Evolutionary conservation across 2,888 invertebrate species (phyloP).

Genomic region (Scrobipalpa costella): DNA sequence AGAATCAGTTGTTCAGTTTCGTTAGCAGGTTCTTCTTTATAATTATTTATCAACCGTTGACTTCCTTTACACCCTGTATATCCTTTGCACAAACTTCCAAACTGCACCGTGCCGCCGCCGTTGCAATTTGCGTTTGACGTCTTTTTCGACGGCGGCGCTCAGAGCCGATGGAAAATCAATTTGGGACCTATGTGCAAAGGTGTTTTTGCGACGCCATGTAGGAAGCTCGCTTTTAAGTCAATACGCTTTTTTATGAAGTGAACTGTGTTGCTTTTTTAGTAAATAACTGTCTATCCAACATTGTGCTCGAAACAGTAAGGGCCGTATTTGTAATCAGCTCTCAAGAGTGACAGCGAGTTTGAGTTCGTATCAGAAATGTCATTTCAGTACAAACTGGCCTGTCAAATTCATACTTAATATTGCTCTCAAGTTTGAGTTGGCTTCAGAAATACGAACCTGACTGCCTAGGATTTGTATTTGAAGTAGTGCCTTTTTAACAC

Average conservation of each 20-base stretch:
- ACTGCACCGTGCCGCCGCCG: neutral
- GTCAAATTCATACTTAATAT: no score
- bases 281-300: neutral
- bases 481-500: neutral
- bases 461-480: neutral
- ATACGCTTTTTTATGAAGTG: neutral
- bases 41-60: no score
- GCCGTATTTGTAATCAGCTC: no score
- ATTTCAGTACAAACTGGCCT: no score
- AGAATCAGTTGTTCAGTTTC: no score
- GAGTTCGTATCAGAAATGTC: no score
- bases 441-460: no score
- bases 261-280: neutral
- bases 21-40: no score
- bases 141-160: neutral
- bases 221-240: neutral
- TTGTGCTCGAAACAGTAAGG: no score
- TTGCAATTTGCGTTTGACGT: neutral
- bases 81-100: slow-evolving; percentile 2
- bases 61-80: no score
- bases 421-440: no score
- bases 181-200: neutral
- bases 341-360: no score
- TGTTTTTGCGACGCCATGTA: slow-evolving; percentile 5
- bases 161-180: slow-evolving; percentile 7